Percentiles rank a stretch among this genome's conserved stretches.
phyloP scores from a whole-genome alignment of 2,888 invertebrate species.

The Epinotia nisella region DNA sequence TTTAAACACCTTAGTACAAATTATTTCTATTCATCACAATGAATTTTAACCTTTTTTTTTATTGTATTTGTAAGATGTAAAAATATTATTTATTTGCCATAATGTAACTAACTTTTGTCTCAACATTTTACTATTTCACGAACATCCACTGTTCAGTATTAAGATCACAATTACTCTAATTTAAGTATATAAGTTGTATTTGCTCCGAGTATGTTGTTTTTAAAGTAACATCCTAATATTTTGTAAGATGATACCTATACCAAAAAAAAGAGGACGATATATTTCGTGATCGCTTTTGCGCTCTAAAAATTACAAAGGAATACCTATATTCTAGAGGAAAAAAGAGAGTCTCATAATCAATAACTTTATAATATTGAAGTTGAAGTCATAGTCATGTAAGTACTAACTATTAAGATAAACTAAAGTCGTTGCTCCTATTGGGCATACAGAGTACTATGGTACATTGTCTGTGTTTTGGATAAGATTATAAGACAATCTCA shows the following conservation, averaged over 20 bases:
- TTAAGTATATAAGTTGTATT: conserved; percentile 16
- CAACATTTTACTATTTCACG: conserved; percentile 35
- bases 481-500: conserved; percentile 52
- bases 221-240: conserved; percentile 29
- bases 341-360: conserved; percentile 67
- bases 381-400: conserved; percentile 66
- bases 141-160: conserved; percentile 40
- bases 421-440: conserved; percentile 60
- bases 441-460: conserved; percentile 50
- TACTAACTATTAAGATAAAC: conserved; percentile 51
- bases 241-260: conserved; percentile 33
- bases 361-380: conserved; percentile 58
- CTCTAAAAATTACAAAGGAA: conserved; percentile 42
- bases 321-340: conserved; percentile 46
- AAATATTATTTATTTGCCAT: conserved; percentile 40
- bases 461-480: conserved; percentile 48
- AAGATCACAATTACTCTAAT: conserved; percentile 38
- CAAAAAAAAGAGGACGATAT: conserved; percentile 32
- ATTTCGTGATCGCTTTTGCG: conserved; percentile 25
- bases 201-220: conserved; percentile 21
- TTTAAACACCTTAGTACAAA: conserved; percentile 62
- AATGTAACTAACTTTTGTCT: conserved; percentile 28
- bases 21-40: conserved; percentile 52
- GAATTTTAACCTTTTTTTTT: conserved; percentile 42
- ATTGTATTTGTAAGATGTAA: conserved; percentile 38